Evolutionary conservation across 2,113 vertebrate species (phyloP), one percentile per base, ranked within the genome.

Genomic region (Chrysemys picta): DNA sequence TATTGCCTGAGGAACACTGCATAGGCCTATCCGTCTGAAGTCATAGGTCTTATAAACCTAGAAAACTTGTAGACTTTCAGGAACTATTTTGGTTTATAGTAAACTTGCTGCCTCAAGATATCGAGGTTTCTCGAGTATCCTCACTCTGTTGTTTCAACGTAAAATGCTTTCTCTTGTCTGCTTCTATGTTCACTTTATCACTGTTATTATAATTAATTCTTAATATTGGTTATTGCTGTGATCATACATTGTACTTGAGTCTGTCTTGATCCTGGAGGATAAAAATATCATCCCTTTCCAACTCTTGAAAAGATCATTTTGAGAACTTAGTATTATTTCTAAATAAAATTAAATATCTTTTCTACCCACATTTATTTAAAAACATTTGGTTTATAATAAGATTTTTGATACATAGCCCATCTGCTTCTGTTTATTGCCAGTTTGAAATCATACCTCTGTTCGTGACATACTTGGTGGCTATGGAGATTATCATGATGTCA

Each of bases 371-470:
- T 78, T 47, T 47, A 47, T 47, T 47, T 47, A 16, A 25, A 78
- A 78, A 78, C 25, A 78, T 78, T 42, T n/a, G n/a, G 9, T 38
- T 72, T 38, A 38, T 72, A 21, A 69, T 17, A n/a, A 69, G 62
- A n/a, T n/a, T 69, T n/a, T 45, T 76, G 3, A 12, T 24, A 45
- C 6, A 47, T 47, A 47, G 38, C 62, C 27, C 45, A 80, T 62
- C 93, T 89, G 53, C 45, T 49, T 93, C 96, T 94, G 9, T 62
- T 86, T 45, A 4, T 62, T 56, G 11, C 10, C 2, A 87, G 25
- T 90, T 80, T 94, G 72, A 95, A 95, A 82, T 76, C 19, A 21
- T 80, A 25, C n/a, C 87, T 91, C 42, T 78, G 25, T 94, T 93
- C 89, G 50, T 90, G 86, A 69, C 62, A 16, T 42, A 53, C 25